Conservation (phyloP, 2,888 invertebrate genomes). For the Autographa pulchrina region DNA sequence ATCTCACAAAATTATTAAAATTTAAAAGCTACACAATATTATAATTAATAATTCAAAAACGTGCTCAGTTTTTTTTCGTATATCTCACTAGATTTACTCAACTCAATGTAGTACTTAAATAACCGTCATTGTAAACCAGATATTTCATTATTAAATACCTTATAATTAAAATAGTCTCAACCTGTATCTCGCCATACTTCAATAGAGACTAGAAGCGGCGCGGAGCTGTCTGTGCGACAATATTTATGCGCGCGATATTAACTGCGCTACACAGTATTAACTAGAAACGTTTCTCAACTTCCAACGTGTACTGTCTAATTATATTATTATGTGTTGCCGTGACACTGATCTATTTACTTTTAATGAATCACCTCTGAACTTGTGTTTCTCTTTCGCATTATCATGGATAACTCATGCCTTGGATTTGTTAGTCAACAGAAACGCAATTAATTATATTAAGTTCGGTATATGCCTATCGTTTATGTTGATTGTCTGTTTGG, state of each 20-base stretch:
- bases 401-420: neutral
- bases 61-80: too few species aligned
- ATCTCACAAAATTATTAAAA: too few species aligned
- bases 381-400: neutral
- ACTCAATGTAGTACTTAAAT: too few species aligned
- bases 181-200: slow-evolving; percentile 84
- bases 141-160: neutral
- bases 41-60: too few species aligned
- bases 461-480: too few species aligned
- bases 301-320: slow-evolving; percentile 57
- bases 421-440: neutral
- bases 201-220: slow-evolving; percentile 87
- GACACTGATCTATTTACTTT: slow-evolving; percentile 9
- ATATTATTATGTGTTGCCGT: slow-evolving; percentile 50
- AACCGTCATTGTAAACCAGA: neutral
- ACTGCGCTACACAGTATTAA: slow-evolving; percentile 80
- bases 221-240: slow-evolving; percentile 85
- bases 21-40: too few species aligned
- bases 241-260: slow-evolving; percentile 90
- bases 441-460: too few species aligned
- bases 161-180: slow-evolving; percentile 48
- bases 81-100: too few species aligned
- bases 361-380: neutral
- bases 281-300: slow-evolving; percentile 74
- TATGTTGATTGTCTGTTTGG: too few species aligned